A percentile compares a stretch with the other conserved stretches of the same genome.
These are phyloP conservation scores for Siniperca obscura DNA, from an alignment of 2,797 vertebrate species.

Conservation along the genomic window DNA sequence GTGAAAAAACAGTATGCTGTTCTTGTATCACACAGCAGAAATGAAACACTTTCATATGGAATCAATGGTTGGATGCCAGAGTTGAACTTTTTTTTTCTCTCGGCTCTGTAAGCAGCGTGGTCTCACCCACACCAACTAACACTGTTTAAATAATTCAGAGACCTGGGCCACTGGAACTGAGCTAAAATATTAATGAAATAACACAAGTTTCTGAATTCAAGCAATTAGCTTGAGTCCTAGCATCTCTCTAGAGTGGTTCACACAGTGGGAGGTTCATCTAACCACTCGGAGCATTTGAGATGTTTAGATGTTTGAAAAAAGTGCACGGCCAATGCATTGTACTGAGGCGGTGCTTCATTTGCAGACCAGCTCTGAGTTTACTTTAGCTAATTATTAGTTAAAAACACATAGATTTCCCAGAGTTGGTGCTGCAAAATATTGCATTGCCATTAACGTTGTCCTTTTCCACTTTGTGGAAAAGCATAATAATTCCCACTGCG, in stretches of 20 bases:
- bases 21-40: slow-evolving; percentile 31
- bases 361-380: not conserved
- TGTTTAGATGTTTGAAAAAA: slow-evolving; percentile 32
- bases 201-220: slow-evolving; percentile 73
- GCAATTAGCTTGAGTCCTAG: slow-evolving; percentile 70
- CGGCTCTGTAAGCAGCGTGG: slow-evolving; percentile 32
- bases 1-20: not conserved
- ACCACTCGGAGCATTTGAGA: slow-evolving; percentile 21
- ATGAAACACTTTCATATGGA: slow-evolving; percentile 37
- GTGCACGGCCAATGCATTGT: not conserved
- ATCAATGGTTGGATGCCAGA: slow-evolving; percentile 25
- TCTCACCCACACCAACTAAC: slow-evolving; percentile 58
- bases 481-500: not conserved
- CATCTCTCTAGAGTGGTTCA: slow-evolving; percentile 44
- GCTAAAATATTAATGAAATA: slow-evolving; percentile 82
- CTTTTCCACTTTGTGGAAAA: not conserved
- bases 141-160: slow-evolving; percentile 78
- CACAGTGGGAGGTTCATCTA: slow-evolving; percentile 25
- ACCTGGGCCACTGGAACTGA: slow-evolving; percentile 60
- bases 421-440: not conserved
- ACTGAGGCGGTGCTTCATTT: not conserved
- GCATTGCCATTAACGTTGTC: not conserved
- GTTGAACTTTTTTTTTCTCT: slow-evolving; percentile 22
- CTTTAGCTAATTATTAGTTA: slow-evolving; percentile 15
- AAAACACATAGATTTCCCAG: not conserved